Conservation (phyloP, 2,797 vertebrate species). For the Cirrhinus mrigala region DNA sequence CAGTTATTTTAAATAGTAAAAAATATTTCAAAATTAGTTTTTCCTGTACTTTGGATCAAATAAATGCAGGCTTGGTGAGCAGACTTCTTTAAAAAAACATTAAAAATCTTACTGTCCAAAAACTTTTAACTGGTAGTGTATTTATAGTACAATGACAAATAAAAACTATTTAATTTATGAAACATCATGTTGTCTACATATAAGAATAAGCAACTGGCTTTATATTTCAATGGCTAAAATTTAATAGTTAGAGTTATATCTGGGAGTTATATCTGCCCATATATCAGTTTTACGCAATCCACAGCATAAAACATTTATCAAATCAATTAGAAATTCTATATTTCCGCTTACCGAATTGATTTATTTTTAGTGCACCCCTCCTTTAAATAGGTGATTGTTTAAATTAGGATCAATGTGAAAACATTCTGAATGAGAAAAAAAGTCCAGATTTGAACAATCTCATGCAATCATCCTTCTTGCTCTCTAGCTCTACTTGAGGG, state of each 20-base stretch:
- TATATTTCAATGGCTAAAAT: neutral
- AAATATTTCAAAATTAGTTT: too few relatives aligned
- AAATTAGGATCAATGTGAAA: neutral
- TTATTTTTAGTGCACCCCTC: neutral
- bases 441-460: neutral
- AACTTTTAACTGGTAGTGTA: neutral
- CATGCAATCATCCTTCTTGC: neutral
- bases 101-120: neutral
- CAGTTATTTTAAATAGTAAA: too few relatives aligned
- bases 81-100: too few relatives aligned
- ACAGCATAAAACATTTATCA: neutral
- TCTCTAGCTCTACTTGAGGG: constrained; percentile 12
- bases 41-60: too few relatives aligned
- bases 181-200: neutral
- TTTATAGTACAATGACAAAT: neutral
- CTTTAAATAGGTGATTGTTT: neutral
- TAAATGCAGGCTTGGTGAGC: too few relatives aligned
- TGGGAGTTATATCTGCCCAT: neutral
- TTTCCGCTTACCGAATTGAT: neutral
- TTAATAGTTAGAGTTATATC: too few relatives aligned
- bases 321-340: neutral
- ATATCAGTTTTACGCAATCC: neutral
- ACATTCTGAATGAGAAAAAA: neutral
- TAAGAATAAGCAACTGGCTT: neutral
- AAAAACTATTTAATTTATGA: neutral